Base-by-base conservation (phyloP, 2,888 invertebrate species). In the Isoperla grammatica region DNA sequence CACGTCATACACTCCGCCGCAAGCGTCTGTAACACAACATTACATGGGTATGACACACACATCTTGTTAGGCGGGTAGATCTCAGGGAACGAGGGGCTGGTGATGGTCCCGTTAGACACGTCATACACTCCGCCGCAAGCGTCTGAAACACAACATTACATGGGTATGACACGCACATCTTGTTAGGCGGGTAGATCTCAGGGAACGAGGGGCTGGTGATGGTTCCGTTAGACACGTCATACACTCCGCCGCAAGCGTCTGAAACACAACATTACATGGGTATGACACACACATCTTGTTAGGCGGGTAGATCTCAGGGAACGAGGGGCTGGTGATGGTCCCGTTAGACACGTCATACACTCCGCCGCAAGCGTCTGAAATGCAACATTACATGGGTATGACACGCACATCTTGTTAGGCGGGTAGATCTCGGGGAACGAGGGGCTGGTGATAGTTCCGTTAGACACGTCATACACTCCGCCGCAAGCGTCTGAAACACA, bases 161-260 rank as follows among this genome's bases (percentile, higher is more conserved):
- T 43, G n/a, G n/a, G n/a, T n/a, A n/a, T n/a, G n/a, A n/a, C n/a
- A n/a, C n/a, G n/a, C n/a, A n/a, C n/a, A 60, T 17, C 20, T 37
- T 12, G 15, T 9, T 46, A 9, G n/a, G 37, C 48, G n/a, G 8
- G 20, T 29, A n/a, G 2, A 67, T 95, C 93, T 0, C 98, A n/a
- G n/a, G 98, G 75, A 95, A 95, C 0, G 95, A 96, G 0, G 98
- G 98, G 9, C 94, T 95, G 0, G 91, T 92, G 64, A 99, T 90
- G 0, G 95, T 95, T 0, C 98, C 98, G 71, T 95, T 96, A 0
- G 86, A 82, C 1, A 85, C 83, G 67, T 92, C 88, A 55, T 95
- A 85, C 6, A 91, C 82, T 1, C 98, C 98, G 12, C 97, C 97
- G 70, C 98, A 98, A 8, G 98, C 97, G 78, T 96, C 97, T 95